These are phyloP conservation scores for Esox lucius DNA, from an alignment of 2,797 vertebrate species.

Conservation along the genomic window DNA sequence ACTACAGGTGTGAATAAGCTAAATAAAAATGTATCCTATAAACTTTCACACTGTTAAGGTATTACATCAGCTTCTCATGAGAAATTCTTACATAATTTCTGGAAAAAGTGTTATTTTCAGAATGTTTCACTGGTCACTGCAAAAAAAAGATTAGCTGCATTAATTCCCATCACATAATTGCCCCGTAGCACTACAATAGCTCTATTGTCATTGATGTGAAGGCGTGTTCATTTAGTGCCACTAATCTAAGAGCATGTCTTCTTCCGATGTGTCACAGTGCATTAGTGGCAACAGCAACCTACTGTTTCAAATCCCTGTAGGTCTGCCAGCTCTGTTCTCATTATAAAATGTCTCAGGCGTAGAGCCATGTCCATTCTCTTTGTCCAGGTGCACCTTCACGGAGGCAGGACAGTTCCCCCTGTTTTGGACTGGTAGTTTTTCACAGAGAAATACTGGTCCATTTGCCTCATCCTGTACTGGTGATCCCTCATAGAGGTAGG, in stretches of 20 bases:
- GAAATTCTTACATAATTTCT: neutral
- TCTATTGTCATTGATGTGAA: neutral
- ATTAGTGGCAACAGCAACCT: neutral
- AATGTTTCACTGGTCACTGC: neutral
- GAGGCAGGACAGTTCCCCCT: neutral
- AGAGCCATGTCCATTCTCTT: conserved; percentile 26
- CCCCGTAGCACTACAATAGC: neutral
- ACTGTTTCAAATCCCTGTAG: neutral
- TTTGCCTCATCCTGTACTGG: conserved; percentile 20
- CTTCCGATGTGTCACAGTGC: conserved; percentile 12
- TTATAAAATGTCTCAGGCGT: conserved; percentile 22
- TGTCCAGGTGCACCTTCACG: conserved; percentile 20
- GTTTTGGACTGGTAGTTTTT: neutral
- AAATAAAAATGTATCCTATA: neutral
- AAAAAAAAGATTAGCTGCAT: neutral
- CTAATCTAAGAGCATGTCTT: conserved; percentile 20
- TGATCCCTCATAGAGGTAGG: conserved; percentile 2
- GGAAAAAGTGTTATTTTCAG: neutral
- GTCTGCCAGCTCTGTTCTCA: conserved; percentile 16
- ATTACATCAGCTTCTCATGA: neutral
- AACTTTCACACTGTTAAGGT: neutral
- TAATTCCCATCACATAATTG: conserved; percentile 14
- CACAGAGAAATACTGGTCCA: conserved; percentile 15
- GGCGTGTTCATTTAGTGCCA: conserved; percentile 16
- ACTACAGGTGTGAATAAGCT: neutral